phyloP scores from a whole-genome alignment of 1,140 invertebrate species.

The Drosophila guanche region DNA sequence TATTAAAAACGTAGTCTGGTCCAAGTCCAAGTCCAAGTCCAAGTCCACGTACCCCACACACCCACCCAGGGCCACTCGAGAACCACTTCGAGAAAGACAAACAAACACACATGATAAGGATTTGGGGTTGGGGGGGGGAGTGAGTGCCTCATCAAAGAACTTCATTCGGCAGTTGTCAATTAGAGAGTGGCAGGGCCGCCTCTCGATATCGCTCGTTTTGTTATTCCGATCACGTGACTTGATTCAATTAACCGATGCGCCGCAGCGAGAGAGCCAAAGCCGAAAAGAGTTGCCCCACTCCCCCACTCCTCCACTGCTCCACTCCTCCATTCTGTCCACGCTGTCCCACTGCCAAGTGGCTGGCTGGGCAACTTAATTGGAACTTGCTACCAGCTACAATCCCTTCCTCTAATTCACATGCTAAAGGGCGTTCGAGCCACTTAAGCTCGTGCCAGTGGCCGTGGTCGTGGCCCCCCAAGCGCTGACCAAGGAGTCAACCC shows the following conservation, averaged over 20 bases:
- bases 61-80: not conserved
- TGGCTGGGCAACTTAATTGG: conserved; percentile 60
- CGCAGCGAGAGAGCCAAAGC: conserved; percentile 25
- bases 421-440: conserved; percentile 83
- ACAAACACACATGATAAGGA: conserved; percentile 21
- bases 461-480: conserved; percentile 21
- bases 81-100: conserved; percentile 5
- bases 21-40: conserved; percentile 48
- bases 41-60: conserved; percentile 4
- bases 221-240: conserved; percentile 83
- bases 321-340: not conserved
- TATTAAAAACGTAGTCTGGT: conserved; percentile 63
- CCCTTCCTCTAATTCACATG: conserved; percentile 45
- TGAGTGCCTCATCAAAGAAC: conserved; percentile 34
- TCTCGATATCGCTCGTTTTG: conserved; percentile 55
- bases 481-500: not conserved
- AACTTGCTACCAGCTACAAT: conserved; percentile 18
- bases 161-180: conserved; percentile 54
- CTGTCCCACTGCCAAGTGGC: conserved; percentile 10
- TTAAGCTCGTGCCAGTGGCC: conserved; percentile 66
- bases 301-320: not conserved
- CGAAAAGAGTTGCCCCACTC: conserved; percentile 49
- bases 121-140: not conserved
- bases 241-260: conserved; percentile 82
- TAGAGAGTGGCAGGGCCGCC: conserved; percentile 18